Base-by-base conservation (phyloP, 1,140 invertebrate species). In the Vanessa tameamea region DNA sequence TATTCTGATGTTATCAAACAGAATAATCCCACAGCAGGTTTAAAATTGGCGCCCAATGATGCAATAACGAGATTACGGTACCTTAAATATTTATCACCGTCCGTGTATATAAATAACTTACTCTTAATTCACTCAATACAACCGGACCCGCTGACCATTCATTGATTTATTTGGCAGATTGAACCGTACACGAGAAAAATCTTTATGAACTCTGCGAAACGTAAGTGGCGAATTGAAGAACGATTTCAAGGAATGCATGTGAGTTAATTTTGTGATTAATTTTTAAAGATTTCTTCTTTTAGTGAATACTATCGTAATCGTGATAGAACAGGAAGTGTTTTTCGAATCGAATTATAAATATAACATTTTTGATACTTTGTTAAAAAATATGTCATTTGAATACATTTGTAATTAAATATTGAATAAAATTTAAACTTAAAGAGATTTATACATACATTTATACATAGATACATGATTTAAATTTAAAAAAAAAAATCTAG, bases 1-100 rank as follows among this genome's bases (percentile, higher is more conserved):
- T 59, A 26, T 59, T 59, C 55, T 26, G 55, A 59, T 59, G 23
- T 20, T 26, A 53, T 53, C 51, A 26, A 59, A 23, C 53, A 57
- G 53, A 57, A 65, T 48, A 55, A 72, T 72, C 43, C 57, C 63
- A 37, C 16, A 11, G 26, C 68, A 50, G 47, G 57, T 63, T 63
- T 57, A 53, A 69, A 59, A 74, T 69, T 20, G 23, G 43, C 75
- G 63, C 69, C 73, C 79, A 75, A 68, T 85, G 84, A 85, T 81
- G 83, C 79, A 82, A 82, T 82, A 84, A 87, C 77, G 78, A 82
- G 80, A 86, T 86, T 84, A 83, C 87, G 87, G 85, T 86, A 86
- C 81, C 69, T 72, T 50, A 51, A 78, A 67, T 86, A 85, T 88
- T 88, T 88, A 88, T 87, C 74, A 75, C 78, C 74, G 78, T 63